Evolutionary conservation across 2,113 vertebrate genomes (phyloP).

Genomic region (Anseranas semipalmata): DNA sequence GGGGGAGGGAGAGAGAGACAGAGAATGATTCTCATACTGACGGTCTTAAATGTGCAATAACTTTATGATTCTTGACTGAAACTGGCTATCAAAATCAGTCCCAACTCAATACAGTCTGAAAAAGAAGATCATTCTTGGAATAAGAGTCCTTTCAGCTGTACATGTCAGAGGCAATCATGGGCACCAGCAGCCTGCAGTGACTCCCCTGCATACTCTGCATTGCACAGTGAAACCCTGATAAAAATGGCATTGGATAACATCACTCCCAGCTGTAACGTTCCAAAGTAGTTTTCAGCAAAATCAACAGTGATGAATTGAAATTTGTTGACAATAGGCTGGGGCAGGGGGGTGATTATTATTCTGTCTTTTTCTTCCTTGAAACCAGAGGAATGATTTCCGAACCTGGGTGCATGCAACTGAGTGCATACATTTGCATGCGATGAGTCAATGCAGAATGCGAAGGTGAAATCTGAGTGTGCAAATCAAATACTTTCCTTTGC

Average conservation of each 20-base stretch:
- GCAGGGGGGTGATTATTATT: conserved; percentile 23
- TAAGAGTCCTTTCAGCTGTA: conserved; percentile 75
- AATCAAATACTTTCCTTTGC: conserved; percentile 19
- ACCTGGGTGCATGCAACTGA: neutral
- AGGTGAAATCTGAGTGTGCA: conserved; percentile 11
- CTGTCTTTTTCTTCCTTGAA: conserved; percentile 58
- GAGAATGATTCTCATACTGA: conserved; percentile 78
- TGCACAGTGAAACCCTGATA: conserved; percentile 75
- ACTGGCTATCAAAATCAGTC: conserved; percentile 87
- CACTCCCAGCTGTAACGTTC: conserved; percentile 64
- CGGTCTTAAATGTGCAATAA: conserved; percentile 86
- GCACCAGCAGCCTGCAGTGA: conserved; percentile 69
- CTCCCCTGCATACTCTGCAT: conserved; percentile 66
- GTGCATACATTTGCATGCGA: conserved; percentile 35
- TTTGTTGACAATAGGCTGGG: conserved; percentile 46
- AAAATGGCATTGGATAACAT: conserved; percentile 80
- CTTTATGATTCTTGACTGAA: conserved; percentile 87
- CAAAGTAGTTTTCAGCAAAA: conserved; percentile 76
- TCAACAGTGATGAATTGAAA: conserved; percentile 79
- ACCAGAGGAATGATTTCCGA: conserved; percentile 55
- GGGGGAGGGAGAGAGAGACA: conserved; percentile 55
- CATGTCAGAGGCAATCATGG: conserved; percentile 82
- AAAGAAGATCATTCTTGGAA: conserved; percentile 78
- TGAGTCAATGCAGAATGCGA: neutral
- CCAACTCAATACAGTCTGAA: conserved; percentile 80